Conservation (phyloP, 2,797 vertebrate species). For the Rhodeus uyekii region DNA sequence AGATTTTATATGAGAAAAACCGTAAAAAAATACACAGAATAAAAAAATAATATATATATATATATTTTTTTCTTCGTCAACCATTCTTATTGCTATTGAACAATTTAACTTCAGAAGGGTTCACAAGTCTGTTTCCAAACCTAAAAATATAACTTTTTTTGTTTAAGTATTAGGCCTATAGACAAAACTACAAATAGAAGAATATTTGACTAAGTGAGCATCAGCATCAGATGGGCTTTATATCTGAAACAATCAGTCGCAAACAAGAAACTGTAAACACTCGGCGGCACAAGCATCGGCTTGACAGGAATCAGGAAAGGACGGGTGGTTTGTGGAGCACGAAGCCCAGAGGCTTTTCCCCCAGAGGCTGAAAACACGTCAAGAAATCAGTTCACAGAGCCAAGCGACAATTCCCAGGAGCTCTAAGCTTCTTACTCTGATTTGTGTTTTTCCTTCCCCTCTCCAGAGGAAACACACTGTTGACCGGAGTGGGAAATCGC, state of each 20-base stretch:
- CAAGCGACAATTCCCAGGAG: slow-evolving; percentile 73
- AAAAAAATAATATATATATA: too few species aligned
- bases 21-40: too few species aligned
- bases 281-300: not conserved
- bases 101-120: not conserved
- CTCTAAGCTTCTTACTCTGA: slow-evolving; percentile 78
- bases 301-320: not conserved
- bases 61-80: too few species aligned
- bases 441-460: slow-evolving; percentile 56
- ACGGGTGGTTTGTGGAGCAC: not conserved
- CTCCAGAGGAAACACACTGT: slow-evolving; percentile 48
- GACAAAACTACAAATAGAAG: not conserved
- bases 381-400: slow-evolving; percentile 75
- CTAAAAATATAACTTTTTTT: not conserved
- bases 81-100: not conserved
- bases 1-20: too few species aligned
- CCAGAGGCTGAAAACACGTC: slow-evolving; percentile 62
- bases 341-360: slow-evolving; percentile 14
- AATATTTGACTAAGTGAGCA: not conserved
- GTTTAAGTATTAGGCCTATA: not conserved
- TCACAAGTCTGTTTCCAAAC: not conserved
- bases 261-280: not conserved
- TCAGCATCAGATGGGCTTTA: not conserved
- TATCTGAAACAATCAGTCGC: not conserved
- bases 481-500: slow-evolving; percentile 52